These are phyloP conservation scores for Catocala nupta DNA, from an alignment of 2,888 invertebrate genomes.

Conservation along the genomic window DNA sequence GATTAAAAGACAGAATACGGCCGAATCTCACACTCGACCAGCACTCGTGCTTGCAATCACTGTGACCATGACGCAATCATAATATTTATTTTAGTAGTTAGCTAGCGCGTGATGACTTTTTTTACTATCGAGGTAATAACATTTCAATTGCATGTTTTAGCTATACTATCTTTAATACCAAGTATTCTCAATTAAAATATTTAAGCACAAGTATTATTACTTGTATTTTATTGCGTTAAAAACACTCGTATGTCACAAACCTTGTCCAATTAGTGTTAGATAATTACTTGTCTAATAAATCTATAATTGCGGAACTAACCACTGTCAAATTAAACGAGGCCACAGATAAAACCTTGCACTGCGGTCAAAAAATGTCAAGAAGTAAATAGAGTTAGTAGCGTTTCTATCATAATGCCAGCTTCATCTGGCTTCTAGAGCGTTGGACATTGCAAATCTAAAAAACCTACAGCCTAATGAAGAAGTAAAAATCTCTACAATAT, in stretches of 20 bases:
- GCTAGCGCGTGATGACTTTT: too few species aligned
- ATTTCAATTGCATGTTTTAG: neutral
- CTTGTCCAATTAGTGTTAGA: conserved; percentile 19
- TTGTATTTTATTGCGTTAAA: conserved; percentile 10
- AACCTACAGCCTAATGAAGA: too few species aligned
- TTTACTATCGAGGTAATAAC: neutral
- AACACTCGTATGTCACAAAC: conserved; percentile 13
- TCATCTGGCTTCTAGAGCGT: too few species aligned
- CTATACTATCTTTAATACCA: neutral
- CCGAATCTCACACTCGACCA: too few species aligned
- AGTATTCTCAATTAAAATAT: neutral
- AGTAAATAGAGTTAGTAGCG: conserved; percentile 10
- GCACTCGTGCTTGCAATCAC: too few species aligned
- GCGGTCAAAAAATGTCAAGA: conserved; percentile 29
- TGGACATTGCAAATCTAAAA: too few species aligned
- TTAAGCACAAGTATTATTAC: neutral
- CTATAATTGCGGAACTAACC: conserved; percentile 31
- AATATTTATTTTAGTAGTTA: too few species aligned
- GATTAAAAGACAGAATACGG: too few species aligned
- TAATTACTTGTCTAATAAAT: conserved; percentile 10
- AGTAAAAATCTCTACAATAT: too few species aligned
- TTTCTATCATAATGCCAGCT: too few species aligned
- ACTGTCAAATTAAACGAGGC: conserved; percentile 34
- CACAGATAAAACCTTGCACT: conserved; percentile 36
- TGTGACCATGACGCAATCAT: too few species aligned